Conservation (phyloP, 2,797 vertebrate species). For the Oreonectes daqikongensis region DNA sequence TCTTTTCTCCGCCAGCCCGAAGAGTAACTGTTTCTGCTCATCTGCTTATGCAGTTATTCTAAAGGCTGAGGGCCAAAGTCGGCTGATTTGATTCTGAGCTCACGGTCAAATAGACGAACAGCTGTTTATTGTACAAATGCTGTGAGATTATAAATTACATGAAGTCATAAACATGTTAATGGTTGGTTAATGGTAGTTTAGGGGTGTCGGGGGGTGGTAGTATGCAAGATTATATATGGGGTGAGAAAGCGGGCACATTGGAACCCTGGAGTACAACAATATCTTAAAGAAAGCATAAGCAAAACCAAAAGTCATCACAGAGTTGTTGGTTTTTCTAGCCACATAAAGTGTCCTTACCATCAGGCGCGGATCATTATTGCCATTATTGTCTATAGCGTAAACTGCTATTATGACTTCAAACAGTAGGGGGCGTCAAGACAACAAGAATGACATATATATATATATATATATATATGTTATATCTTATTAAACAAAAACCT, state of each 20-base stretch:
- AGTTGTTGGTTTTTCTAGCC: too few relatives aligned
- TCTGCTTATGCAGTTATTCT: conserved; percentile 17
- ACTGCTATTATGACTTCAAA: background rate
- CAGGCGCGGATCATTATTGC: too few relatives aligned
- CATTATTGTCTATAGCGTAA: background rate
- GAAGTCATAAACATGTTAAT: background rate
- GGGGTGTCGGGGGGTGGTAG: background rate
- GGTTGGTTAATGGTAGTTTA: background rate
- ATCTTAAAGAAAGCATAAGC: background rate
- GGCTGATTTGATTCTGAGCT: background rate
- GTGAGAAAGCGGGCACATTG: background rate
- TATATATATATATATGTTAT: too few relatives aligned
- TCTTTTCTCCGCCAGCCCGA: conserved; percentile 33
- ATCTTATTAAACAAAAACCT: background rate
- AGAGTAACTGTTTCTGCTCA: conserved; percentile 34
- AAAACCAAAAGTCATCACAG: too few relatives aligned
- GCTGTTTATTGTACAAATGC: conserved; percentile 19
- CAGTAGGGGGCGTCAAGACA: conserved; percentile 41
- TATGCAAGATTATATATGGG: background rate
- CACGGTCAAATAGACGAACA: background rate
- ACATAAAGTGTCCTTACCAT: too few relatives aligned
- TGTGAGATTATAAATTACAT: background rate
- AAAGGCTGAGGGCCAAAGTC: conserved; percentile 3
- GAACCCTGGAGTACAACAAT: background rate
- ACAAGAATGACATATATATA: background rate